These are phyloP conservation scores for Pentamera pediparva DNA, from an alignment of 53 echinoderm and acorn worm species.

Conservation along the genomic window DNA sequence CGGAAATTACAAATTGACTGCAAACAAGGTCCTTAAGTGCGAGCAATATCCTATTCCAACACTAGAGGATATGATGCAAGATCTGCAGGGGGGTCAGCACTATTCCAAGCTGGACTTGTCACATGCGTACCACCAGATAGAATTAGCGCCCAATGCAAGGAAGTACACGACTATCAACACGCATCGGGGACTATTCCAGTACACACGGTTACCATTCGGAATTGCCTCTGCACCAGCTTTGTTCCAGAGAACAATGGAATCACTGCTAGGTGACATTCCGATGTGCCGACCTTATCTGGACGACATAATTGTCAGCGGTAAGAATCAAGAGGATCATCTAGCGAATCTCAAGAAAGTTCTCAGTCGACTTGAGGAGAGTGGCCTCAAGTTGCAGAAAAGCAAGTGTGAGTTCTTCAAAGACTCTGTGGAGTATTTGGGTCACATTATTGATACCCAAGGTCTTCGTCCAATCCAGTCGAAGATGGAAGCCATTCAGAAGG, in stretches of 20 bases:
- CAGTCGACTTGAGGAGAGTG: slow-evolving; percentile 16
- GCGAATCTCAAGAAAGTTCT: slow-evolving; percentile 45
- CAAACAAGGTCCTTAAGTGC: slow-evolving; percentile 20
- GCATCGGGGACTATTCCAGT: slow-evolving; percentile 42
- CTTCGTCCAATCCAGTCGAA: slow-evolving; percentile 32
- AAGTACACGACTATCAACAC: slow-evolving; percentile 47
- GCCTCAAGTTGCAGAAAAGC: slow-evolving; percentile 44
- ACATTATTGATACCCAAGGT: slow-evolving; percentile 38
- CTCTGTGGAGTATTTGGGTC: slow-evolving; percentile 43
- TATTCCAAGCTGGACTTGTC: slow-evolving; percentile 39
- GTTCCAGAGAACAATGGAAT: slow-evolving; percentile 47
- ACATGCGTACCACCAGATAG: slow-evolving; percentile 50
- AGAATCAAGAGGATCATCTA: slow-evolving; percentile 44
- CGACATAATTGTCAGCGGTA: slow-evolving; percentile 67
- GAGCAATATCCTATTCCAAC: slow-evolving; percentile 34
- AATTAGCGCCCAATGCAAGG: slow-evolving; percentile 23
- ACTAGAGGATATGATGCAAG: slow-evolving; percentile 40
- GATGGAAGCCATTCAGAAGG: slow-evolving; percentile 42
- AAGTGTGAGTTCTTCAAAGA: slow-evolving; percentile 60
- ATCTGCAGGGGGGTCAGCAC: slow-evolving; percentile 35
- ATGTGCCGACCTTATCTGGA: slow-evolving; percentile 59
- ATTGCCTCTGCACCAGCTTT: slow-evolving; percentile 43
- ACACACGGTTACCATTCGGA: slow-evolving; percentile 38
- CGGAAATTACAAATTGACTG: slow-evolving; percentile 29
- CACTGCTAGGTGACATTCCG: slow-evolving; percentile 32